These are phyloP conservation scores for Alouatta palliata DNA, from an alignment of 2,113 vertebrate genomes.

Conservation along the genomic window DNA sequence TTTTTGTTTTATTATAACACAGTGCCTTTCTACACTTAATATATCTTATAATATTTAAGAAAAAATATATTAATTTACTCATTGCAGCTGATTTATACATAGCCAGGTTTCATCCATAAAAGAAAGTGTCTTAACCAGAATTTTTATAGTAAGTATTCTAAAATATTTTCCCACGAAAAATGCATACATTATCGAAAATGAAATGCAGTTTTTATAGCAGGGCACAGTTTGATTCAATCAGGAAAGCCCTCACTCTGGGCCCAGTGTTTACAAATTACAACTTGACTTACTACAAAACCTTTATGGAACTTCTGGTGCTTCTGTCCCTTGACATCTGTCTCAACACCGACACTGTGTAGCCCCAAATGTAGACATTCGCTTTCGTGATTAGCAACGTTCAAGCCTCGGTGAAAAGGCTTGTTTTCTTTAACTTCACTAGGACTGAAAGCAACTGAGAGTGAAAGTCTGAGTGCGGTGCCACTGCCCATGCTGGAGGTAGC, in stretches of 20 bases:
- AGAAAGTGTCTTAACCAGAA: neutral
- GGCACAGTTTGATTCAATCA: neutral
- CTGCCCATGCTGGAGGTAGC: neutral
- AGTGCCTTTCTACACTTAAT: accelerated
- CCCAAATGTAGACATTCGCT: neutral
- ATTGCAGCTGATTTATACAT: neutral
- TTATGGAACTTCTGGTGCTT: neutral
- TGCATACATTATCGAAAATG: neutral
- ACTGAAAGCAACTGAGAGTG: neutral
- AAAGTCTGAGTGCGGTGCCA: neutral
- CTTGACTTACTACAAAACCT: neutral
- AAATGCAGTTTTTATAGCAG: neutral
- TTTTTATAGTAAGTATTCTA: neutral
- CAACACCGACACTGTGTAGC: neutral
- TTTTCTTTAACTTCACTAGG: neutral
- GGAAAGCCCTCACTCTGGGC: neutral
- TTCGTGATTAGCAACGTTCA: neutral
- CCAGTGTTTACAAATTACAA: neutral
- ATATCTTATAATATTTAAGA: neutral
- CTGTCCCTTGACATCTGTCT: neutral
- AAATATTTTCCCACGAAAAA: neutral
- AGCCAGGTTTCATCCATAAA: neutral
- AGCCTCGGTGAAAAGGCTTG: neutral
- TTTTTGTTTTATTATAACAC: neutral
- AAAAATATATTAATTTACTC: neutral